Conservation (phyloP, 92 coral and sea anemone genomes). For the Palythoa heliodiscus region DNA sequence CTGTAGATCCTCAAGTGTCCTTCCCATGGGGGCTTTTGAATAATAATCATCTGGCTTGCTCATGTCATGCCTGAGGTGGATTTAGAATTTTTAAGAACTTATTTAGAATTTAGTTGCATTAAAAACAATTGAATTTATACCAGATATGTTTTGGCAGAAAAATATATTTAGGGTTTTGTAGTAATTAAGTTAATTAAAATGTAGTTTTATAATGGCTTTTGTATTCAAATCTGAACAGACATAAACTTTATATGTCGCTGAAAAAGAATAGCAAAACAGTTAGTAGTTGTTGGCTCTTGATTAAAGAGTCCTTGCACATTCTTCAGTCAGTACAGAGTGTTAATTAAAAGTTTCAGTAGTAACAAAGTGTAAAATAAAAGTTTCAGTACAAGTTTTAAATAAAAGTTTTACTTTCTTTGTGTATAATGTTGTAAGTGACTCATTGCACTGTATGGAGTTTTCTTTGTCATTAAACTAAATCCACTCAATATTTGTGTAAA, state of each 20-base stretch:
- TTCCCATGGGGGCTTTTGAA: neutral
- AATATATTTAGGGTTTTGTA: neutral
- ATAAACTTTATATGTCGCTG: too few relatives aligned
- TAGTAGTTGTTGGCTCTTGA: neutral
- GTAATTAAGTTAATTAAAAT: neutral
- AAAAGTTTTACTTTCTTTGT: too few relatives aligned
- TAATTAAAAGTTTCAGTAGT: too few relatives aligned
- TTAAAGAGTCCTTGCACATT: neutral
- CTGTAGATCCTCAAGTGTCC: neutral
- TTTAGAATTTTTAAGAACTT: neutral
- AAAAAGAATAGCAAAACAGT: too few relatives aligned
- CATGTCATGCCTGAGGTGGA: neutral
- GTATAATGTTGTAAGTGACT: too few relatives aligned
- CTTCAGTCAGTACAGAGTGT: neutral
- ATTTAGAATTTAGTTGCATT: neutral
- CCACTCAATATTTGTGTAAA: neutral
- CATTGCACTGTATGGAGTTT: neutral
- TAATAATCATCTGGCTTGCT: neutral
- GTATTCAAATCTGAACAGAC: too few relatives aligned
- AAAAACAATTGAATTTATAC: neutral
- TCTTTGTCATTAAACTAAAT: neutral
- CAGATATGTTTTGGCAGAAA: neutral
- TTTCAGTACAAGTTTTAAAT: too few relatives aligned
- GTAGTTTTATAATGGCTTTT: neutral
- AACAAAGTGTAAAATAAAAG: too few relatives aligned